Conservation (phyloP, 2,797 vertebrate genomes). For the Hylomyscus alleni region DNA sequence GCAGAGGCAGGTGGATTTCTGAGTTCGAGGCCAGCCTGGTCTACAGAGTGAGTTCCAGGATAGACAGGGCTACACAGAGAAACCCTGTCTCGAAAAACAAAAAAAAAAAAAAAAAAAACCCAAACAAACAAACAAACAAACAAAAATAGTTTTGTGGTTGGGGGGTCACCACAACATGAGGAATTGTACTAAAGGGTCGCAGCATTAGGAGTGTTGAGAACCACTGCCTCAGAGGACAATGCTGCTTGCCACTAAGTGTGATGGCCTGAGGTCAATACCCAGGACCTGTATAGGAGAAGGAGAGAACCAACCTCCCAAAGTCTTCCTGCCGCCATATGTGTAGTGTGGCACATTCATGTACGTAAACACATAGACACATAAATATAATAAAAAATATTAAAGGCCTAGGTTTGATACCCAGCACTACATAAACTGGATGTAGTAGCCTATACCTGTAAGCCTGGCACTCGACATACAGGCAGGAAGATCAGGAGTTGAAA, state of each 20-base stretch:
- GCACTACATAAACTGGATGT: background rate
- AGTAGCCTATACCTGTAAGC: background rate
- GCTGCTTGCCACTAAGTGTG: background rate
- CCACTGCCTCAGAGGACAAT: background rate
- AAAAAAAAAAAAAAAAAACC: too few relatives aligned
- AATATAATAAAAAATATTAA: background rate
- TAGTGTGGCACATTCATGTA: background rate
- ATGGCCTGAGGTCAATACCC: background rate
- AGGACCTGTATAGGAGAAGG: background rate
- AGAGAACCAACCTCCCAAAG: background rate
- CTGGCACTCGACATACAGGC: background rate
- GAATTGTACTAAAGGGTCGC: background rate
- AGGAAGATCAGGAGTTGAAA: background rate
- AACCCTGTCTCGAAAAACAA: too few relatives aligned
- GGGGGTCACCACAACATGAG: background rate
- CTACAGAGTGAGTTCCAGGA: too few relatives aligned
- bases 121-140: too few relatives aligned
- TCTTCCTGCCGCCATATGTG: background rate
- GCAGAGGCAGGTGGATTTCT: too few relatives aligned
- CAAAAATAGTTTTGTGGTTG: background rate
- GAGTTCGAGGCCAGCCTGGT: too few relatives aligned
- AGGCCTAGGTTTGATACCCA: background rate
- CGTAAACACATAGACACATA: background rate
- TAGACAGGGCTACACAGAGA: too few relatives aligned
- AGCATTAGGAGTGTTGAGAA: background rate